These are phyloP conservation scores for Asarcornis scutulata DNA, from an alignment of 2,113 vertebrate species.

Conservation along the genomic window DNA sequence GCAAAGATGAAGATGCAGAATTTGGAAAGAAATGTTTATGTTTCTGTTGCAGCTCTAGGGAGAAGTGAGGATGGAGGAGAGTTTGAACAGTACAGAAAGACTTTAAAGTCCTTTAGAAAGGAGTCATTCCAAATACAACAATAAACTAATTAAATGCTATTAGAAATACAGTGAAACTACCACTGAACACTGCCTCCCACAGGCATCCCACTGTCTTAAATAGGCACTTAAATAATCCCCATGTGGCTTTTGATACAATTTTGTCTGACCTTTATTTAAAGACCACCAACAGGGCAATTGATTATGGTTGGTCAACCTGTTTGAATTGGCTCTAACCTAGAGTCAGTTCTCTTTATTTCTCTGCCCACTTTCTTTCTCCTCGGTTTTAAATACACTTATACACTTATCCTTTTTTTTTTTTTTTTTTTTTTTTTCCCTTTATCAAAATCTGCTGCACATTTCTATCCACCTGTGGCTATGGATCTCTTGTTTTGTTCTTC, in stretches of 20 bases:
- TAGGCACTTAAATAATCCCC: slow-evolving; percentile 61
- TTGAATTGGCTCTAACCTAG: background rate
- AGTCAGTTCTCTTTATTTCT: background rate
- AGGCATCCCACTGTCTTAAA: slow-evolving; percentile 52
- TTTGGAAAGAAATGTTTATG: background rate
- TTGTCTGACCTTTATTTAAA: slow-evolving; percentile 65
- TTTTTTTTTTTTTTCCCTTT: background rate
- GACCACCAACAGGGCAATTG: slow-evolving; percentile 25
- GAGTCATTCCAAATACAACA: slow-evolving; percentile 14
- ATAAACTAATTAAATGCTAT: slow-evolving; percentile 58
- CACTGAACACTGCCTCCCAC: background rate
- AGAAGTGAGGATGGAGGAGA: background rate
- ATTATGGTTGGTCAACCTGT: slow-evolving; percentile 17
- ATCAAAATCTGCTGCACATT: background rate
- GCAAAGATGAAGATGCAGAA: background rate
- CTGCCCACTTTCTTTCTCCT: background rate
- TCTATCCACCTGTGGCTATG: background rate
- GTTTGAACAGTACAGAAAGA: background rate
- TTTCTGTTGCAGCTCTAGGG: background rate
- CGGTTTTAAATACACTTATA: background rate
- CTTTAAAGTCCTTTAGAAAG: background rate
- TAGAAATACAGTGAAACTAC: slow-evolving; percentile 40
- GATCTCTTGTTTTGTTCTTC: background rate
- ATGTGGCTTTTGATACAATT: slow-evolving; percentile 59
- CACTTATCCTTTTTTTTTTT: background rate